Percentiles rank a stretch among this genome's conserved stretches.
These are phyloP conservation scores for Apeltes quadracus DNA, from an alignment of 2,113 vertebrate species.

Conservation along the genomic window DNA sequence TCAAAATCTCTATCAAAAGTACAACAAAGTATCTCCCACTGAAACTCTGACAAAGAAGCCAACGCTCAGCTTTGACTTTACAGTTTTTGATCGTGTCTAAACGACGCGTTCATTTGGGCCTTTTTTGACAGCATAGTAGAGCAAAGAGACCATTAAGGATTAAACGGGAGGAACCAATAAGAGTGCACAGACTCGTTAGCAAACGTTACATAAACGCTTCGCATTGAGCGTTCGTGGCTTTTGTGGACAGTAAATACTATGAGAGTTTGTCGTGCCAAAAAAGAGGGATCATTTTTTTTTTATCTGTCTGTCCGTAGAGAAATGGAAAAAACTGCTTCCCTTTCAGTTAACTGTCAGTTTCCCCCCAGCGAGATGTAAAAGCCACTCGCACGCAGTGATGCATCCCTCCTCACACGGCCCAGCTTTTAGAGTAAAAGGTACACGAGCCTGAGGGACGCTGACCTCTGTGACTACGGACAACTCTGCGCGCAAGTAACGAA, in stretches of 20 bases:
- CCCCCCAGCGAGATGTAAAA: slow-evolving; percentile 72
- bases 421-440: slow-evolving; percentile 75
- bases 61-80: slow-evolving; percentile 20
- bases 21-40: slow-evolving; percentile 23
- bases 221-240: background rate
- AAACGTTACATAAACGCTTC: background rate
- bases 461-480: slow-evolving; percentile 65
- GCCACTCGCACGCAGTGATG: slow-evolving; percentile 67
- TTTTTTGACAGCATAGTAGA: background rate
- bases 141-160: background rate
- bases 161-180: background rate
- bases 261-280: slow-evolving; percentile 2
- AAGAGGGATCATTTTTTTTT: slow-evolving; percentile 28
- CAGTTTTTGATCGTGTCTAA: background rate
- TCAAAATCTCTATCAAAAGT: slow-evolving; percentile 33
- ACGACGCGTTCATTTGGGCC: background rate
- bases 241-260: background rate
- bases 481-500: slow-evolving; percentile 34
- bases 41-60: slow-evolving; percentile 30
- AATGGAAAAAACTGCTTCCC: slow-evolving; percentile 50
- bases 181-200: background rate
- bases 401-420: slow-evolving; percentile 51
- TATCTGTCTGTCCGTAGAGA: slow-evolving; percentile 35
- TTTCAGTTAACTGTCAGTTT: slow-evolving; percentile 60
- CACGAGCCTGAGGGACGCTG: slow-evolving; percentile 53